Evolutionary conservation across 2,888 invertebrate species (phyloP).

Genomic region (Matsumyia berberina): DNA sequence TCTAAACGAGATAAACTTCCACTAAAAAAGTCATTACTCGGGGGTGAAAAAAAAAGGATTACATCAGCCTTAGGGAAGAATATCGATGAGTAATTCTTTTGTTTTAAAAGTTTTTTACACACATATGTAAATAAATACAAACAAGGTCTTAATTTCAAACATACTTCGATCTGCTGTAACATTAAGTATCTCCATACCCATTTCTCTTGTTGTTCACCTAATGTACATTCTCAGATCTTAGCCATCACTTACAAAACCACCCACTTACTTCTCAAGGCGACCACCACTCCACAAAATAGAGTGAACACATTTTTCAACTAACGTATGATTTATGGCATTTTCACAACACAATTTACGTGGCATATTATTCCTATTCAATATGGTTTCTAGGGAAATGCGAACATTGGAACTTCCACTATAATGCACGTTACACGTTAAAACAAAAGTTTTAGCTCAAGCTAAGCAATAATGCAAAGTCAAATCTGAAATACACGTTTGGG

Average conservation of each 20-base stretch:
- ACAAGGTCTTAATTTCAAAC: no score
- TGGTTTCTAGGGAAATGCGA: constrained; percentile 22
- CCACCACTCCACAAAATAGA: constrained; percentile 3
- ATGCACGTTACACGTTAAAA: neutral
- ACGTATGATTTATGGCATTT: constrained; percentile 41
- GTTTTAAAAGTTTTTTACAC: no score
- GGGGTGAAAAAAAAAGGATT: no score
- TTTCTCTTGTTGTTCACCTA: no score
- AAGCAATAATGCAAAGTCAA: constrained; percentile 1
- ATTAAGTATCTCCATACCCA: no score
- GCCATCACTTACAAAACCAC: constrained; percentile 15
- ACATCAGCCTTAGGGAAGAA: no score
- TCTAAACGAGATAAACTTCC: no score
- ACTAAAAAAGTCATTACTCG: no score
- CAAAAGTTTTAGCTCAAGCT: neutral
- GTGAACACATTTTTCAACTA: constrained; percentile 31
- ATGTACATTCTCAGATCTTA: constrained; percentile 1
- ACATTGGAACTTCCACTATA: constrained; percentile 2
- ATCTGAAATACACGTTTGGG: neutral
- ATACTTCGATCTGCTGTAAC: no score
- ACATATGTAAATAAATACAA: no score
- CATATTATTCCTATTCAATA: constrained; percentile 21
- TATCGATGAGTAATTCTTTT: no score
- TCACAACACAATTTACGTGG: constrained; percentile 5
- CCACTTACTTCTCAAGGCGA: constrained; percentile 1